phyloP scores from a whole-genome alignment of 2,888 invertebrate species.

The Cryptophagus acutangulus region DNA sequence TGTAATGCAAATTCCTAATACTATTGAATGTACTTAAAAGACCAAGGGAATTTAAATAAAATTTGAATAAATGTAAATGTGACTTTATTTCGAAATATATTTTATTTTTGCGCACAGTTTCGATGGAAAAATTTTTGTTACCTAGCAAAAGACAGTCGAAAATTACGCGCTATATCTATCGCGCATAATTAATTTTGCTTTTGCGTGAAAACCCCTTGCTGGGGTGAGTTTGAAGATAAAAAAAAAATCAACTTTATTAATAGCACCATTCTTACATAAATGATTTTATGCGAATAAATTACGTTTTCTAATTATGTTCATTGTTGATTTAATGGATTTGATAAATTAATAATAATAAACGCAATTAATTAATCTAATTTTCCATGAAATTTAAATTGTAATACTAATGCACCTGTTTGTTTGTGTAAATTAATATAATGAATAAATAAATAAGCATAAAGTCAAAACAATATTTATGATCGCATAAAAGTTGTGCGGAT shows the following conservation, averaged over 20 bases:
- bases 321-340: not conserved
- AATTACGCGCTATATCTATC: too few species aligned
- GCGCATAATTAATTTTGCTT: conserved; percentile 1
- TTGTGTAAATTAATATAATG: too few species aligned
- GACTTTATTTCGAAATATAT: conserved; percentile 1
- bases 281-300: not conserved
- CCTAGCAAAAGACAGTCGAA: not conserved
- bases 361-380: too few species aligned
- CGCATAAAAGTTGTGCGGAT: too few species aligned
- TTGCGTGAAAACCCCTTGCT: not conserved
- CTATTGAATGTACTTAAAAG: conserved; percentile 3
- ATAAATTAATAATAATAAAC: too few species aligned
- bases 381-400: too few species aligned
- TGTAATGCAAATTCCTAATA: conserved; percentile 3
- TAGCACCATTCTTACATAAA: not conserved
- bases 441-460: too few species aligned
- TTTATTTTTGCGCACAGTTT: not conserved
- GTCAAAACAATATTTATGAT: too few species aligned
- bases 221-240: too few species aligned
- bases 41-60: conserved; percentile 4
- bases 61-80: not conserved
- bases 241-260: conserved; percentile 1
- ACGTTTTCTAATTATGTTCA: conserved; percentile 1
- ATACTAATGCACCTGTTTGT: too few species aligned
- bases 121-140: not conserved